Conservation (phyloP, 2,113 vertebrate genomes). For the Poeciliopsis retropinna region DNA sequence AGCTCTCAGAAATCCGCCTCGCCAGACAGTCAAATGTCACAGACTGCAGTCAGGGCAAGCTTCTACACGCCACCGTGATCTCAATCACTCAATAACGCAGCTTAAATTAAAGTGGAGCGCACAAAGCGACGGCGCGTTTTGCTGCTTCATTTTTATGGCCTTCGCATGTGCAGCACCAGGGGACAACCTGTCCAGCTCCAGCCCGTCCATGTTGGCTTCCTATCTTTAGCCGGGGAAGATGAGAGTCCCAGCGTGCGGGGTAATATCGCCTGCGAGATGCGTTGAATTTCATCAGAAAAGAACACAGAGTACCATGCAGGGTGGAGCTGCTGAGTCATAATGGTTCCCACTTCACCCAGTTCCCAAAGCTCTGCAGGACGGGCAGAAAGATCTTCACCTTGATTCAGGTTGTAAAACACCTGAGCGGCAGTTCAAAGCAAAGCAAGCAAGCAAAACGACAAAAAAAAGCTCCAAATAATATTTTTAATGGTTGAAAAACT, state of each 20-base stretch:
- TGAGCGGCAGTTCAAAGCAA: neutral
- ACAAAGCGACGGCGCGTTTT: neutral
- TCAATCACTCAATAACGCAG: slow-evolving; percentile 42
- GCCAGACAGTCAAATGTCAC: slow-evolving; percentile 60
- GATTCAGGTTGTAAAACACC: neutral
- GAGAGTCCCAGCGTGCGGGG: slow-evolving; percentile 49
- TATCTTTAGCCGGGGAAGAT: slow-evolving; percentile 47
- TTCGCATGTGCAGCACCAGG: slow-evolving; percentile 1
- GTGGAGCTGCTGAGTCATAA: slow-evolving; percentile 58
- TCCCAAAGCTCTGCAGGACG: neutral
- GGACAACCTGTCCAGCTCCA: slow-evolving; percentile 30
- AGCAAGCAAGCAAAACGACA: neutral
- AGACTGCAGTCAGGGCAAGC: slow-evolving; percentile 54
- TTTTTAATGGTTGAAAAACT: too few species aligned
- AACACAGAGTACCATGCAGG: slow-evolving; percentile 39
- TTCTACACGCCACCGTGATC: slow-evolving; percentile 62
- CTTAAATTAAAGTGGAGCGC: neutral
- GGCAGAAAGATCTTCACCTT: neutral
- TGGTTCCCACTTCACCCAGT: slow-evolving; percentile 34
- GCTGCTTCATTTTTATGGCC: neutral
- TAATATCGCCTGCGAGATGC: slow-evolving; percentile 40
- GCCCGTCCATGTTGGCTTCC: slow-evolving; percentile 37
- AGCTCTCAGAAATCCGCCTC: slow-evolving; percentile 65
- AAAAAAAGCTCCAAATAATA: neutral
- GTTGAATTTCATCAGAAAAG: slow-evolving; percentile 53